Evolutionary conservation across 2,888 invertebrate genomes (phyloP), one percentile per base, ranked within the genome.

Genomic region (Mellilla xanthometata): DNA sequence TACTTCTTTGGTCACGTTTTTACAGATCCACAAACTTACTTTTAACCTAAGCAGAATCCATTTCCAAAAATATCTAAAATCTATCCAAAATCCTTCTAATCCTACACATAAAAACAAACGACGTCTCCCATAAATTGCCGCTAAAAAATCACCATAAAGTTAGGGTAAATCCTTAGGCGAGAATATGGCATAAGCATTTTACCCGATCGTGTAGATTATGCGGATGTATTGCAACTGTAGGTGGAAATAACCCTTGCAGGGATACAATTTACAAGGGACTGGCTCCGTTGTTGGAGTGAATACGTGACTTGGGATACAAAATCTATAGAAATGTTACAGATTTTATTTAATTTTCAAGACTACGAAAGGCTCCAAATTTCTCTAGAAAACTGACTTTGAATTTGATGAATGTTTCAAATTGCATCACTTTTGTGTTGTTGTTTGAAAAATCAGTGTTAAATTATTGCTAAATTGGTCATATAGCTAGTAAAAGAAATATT

Each of bases 71-170:
- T 39, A 38, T 12, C 30, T 52, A 28, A 48, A 50, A 52, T 46
- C 40, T 47, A 36, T 50, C 48, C 48, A 27, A 43, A 36, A 57
- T 49, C 33, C 31, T 22, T 38, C 61, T 65, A 65, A 74, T 75
- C 73, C 72, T 50, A 48, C 52, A 60, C 72, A 80, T 81, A 78
- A 83, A 82, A 81, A 70, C 65, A 68, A 67, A 81, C 70, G 74
- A 68, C 43, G 50, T 50, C 58, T 51, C 54, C 49, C 52, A 49
- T 56, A 50, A 47, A 59, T 52, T 50, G 42, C 47, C 55, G 55
- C 63, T n/a, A 62, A 70, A 69, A 67, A 73, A 69, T 68, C 68
- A 56, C 62, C 63, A 57, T 60, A 59, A 60, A 68, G 67, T 56
- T 63, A 41, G 48, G 56, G 62, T 67, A 71, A 73, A 66, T 65